Evolutionary conservation across 2,797 vertebrate species (phyloP).

Genomic region (Microctenopoma steveboyesi): DNA sequence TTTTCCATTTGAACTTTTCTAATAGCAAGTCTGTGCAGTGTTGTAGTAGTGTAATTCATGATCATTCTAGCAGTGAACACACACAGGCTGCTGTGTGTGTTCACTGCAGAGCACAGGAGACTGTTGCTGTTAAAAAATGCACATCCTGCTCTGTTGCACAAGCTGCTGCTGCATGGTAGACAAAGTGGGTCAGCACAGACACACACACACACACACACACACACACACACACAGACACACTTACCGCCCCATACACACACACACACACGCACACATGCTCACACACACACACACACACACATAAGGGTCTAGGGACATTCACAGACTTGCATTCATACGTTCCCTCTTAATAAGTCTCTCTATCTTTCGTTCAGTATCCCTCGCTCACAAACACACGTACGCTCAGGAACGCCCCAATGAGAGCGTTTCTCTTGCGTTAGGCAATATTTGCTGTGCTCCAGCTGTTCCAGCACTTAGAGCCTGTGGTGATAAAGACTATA

Average conservation of each 20-base stretch:
- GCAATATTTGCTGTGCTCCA: conserved; percentile 59
- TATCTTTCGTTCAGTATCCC: conserved; percentile 12
- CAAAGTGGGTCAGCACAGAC: conserved; percentile 82
- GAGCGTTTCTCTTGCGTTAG: conserved; percentile 37
- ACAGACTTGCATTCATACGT: conserved; percentile 41
- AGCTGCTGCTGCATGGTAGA: conserved; percentile 78
- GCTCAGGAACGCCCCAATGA: conserved; percentile 36
- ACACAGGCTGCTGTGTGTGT: conserved; percentile 23
- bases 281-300: conserved; percentile 1
- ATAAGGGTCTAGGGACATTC: conserved; percentile 26
- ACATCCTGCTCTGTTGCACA: conserved; percentile 81
- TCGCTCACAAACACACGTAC: conserved; percentile 5
- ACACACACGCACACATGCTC: not conserved
- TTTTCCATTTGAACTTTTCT: conserved; percentile 10
- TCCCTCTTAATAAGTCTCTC: conserved; percentile 39
- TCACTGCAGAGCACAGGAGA: conserved; percentile 59
- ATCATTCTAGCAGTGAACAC: conserved; percentile 1
- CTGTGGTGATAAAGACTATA: conserved; percentile 41
- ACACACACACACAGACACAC: conserved; percentile 7
- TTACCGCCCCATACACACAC: conserved; percentile 28
- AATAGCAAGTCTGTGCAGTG: not conserved
- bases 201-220: not conserved
- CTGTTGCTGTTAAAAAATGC: conserved; percentile 78
- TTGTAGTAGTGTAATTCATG: conserved; percentile 12
- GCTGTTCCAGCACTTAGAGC: conserved; percentile 54